Evolutionary conservation across 2,113 vertebrate species (phyloP).

Genomic region (Mus spicilegus): DNA sequence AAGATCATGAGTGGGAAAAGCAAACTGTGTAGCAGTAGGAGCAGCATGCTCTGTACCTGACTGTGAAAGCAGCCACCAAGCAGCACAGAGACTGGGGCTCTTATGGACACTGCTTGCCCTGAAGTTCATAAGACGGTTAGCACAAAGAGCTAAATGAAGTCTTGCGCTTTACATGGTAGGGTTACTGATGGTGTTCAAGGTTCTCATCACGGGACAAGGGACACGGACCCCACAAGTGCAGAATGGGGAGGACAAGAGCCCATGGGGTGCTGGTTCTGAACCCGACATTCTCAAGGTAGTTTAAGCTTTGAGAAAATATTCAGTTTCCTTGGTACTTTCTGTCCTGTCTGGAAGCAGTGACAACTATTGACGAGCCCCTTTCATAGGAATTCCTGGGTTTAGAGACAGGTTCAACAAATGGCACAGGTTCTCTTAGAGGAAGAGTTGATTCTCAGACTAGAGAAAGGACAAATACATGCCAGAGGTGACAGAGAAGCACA

Average conservation of each 20-base stretch:
- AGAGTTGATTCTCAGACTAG: neutral
- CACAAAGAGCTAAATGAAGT: slow-evolving; percentile 10
- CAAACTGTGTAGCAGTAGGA: slow-evolving; percentile 21
- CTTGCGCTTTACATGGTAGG: neutral
- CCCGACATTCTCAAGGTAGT: neutral
- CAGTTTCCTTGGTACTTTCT: neutral
- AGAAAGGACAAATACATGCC: neutral
- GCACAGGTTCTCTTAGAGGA: slow-evolving; percentile 22
- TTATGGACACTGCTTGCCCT: neutral
- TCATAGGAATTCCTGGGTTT: slow-evolving; percentile 5
- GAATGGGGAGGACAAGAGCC: neutral
- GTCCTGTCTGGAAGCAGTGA: neutral
- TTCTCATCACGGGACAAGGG: neutral
- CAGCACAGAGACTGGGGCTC: neutral
- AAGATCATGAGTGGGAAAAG: neutral
- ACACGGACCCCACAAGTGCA: neutral
- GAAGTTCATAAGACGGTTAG: neutral
- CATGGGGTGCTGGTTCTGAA: neutral
- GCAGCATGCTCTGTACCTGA: neutral
- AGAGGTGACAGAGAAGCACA: neutral
- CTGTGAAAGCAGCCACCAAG: neutral
- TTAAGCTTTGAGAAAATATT: neutral
- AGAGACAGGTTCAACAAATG: slow-evolving; percentile 21
- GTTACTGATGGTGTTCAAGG: neutral
- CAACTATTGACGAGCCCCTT: neutral